Conservation (phyloP, 2,113 vertebrate genomes). For the Nymphicus hollandicus region DNA sequence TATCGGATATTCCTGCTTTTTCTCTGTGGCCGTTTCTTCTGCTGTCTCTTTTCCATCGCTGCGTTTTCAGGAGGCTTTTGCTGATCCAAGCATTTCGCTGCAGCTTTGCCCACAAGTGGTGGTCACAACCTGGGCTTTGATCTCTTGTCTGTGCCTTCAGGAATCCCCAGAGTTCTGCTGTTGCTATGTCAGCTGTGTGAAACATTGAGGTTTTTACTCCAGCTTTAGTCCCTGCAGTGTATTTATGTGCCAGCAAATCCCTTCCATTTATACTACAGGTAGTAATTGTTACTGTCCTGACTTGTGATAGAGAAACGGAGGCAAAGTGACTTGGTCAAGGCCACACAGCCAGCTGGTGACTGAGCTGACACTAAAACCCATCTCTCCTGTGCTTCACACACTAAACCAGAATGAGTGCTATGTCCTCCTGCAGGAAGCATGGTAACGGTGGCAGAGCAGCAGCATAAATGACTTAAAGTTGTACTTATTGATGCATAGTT, state of each 20-base stretch:
- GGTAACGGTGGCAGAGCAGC: fast-evolving
- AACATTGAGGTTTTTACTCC: fast-evolving
- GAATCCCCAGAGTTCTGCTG: background rate
- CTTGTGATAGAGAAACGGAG: background rate
- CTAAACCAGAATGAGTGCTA: fast-evolving
- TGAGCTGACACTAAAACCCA: background rate
- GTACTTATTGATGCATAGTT: background rate
- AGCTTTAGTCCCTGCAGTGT: background rate
- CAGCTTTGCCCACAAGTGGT: background rate
- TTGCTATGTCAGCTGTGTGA: background rate
- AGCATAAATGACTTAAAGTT: fast-evolving
- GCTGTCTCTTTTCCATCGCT: fast-evolving
- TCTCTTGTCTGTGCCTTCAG: background rate
- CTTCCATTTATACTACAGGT: background rate
- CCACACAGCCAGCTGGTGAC: fast-evolving
- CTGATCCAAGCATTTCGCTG: background rate
- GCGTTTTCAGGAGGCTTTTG: background rate
- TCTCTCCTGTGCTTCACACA: background rate
- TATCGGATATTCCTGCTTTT: fast-evolving
- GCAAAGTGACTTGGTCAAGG: background rate
- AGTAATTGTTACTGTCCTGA: fast-evolving
- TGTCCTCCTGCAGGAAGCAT: background rate
- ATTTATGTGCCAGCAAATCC: background rate
- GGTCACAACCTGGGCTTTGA: background rate
- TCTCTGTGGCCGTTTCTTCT: fast-evolving